Conservation (phyloP, 30 jellyfish, hydroid and myxozoan genomes). For the Pelagia noctiluca region DNA sequence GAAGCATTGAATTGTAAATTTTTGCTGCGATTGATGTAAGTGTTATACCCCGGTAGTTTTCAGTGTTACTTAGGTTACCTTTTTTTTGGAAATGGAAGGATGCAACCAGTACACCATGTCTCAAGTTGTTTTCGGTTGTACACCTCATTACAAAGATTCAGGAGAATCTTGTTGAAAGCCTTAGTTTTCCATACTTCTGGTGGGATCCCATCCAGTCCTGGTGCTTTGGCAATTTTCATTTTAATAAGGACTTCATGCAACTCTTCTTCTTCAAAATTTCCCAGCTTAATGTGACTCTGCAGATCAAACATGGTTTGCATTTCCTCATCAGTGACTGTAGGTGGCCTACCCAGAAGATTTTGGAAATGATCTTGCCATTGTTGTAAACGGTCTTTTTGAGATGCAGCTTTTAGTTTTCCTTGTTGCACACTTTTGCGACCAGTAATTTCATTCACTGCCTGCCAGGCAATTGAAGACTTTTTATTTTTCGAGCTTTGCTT, state of each 20-base stretch:
- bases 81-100: constrained; percentile 26
- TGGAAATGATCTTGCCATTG: neutral
- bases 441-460: neutral
- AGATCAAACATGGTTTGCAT: neutral
- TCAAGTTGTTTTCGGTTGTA: neutral
- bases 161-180: neutral
- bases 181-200: neutral
- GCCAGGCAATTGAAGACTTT: too few species aligned
- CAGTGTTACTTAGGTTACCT: neutral
- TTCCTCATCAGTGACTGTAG: neutral
- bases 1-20: constrained; percentile 19
- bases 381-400: neutral
- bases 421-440: neutral
- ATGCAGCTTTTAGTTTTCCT: neutral
- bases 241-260: neutral
- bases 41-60: constrained; percentile 20
- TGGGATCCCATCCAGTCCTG: neutral
- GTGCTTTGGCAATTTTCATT: neutral
- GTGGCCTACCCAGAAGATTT: neutral
- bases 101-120: neutral
- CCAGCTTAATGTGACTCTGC: neutral
- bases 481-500: too few species aligned
- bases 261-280: neutral
- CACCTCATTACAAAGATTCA: neutral
- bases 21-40: constrained; percentile 20